phyloP scores from a whole-genome alignment of 37 sponge, comb jelly and placozoan species.

The Lycopodina hypogea region DNA sequence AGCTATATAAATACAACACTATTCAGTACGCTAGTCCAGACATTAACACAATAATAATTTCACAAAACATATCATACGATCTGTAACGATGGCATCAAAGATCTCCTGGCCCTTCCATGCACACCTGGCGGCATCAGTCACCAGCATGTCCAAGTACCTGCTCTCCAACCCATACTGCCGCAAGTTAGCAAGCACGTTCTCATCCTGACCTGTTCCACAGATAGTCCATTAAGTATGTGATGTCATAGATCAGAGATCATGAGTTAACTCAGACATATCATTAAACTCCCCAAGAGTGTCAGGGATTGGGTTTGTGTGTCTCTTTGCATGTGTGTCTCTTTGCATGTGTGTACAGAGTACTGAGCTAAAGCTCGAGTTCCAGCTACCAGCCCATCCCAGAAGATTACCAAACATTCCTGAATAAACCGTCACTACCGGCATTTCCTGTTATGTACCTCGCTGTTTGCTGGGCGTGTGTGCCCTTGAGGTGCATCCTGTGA shows the following conservation, averaged over 20 bases:
- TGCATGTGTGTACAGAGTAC: too few species aligned
- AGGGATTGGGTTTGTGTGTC: too few species aligned
- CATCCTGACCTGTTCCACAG: conserved; percentile 61
- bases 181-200: conserved; percentile 64
- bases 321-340: too few species aligned
- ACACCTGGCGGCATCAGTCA: conserved; percentile 66
- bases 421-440: too few species aligned
- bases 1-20: conserved; percentile 41
- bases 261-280: too few species aligned
- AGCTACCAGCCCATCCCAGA: too few species aligned
- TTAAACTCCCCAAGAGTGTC: too few species aligned
- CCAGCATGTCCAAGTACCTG: conserved; percentile 75
- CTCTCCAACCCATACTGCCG: conserved; percentile 73
- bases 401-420: too few species aligned
- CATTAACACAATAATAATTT: not conserved
- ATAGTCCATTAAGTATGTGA: too few species aligned
- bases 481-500: not conserved
- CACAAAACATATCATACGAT: conserved; percentile 62
- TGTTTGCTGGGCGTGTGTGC: too few species aligned
- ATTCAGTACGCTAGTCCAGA: not conserved
- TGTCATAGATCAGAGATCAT: not conserved
- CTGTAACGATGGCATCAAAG: conserved; percentile 92
- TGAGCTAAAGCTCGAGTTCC: too few species aligned
- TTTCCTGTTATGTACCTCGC: too few species aligned
- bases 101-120: conserved; percentile 68